Evolutionary conservation across 2,888 invertebrate species (phyloP).

Genomic region (Andrena bucephala): DNA sequence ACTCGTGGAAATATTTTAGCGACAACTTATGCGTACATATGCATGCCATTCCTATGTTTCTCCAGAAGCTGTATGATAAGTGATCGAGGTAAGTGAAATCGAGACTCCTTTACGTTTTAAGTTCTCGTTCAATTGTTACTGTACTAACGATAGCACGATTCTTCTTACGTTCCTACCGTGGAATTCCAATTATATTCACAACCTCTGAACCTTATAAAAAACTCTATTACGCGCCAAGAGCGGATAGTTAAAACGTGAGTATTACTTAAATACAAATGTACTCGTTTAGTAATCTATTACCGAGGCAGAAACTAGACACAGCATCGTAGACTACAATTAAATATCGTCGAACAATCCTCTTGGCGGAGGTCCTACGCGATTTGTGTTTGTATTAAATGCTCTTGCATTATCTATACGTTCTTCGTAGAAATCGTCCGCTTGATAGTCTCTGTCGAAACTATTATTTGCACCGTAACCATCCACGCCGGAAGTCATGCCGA

Average conservation of each 20-base stretch:
- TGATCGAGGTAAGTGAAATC: slow-evolving; percentile 1
- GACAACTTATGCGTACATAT: not conserved
- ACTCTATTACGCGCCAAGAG: slow-evolving; percentile 15
- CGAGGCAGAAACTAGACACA: slow-evolving; percentile 7
- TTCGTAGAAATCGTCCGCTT: slow-evolving; percentile 82
- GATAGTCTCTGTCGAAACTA: slow-evolving; percentile 81
- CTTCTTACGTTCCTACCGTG: not conserved
- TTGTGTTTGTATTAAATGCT: slow-evolving; percentile 83
- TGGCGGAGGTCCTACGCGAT: slow-evolving; percentile 89
- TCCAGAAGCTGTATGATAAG: slow-evolving; percentile 11
- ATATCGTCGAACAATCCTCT: slow-evolving; percentile 94
- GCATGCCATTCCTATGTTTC: slow-evolving; percentile 4
- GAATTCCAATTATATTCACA: slow-evolving; percentile 38
- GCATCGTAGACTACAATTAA: slow-evolving; percentile 80
- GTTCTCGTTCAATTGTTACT: slow-evolving; percentile 11
- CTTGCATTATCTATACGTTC: slow-evolving; percentile 82
- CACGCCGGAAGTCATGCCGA: slow-evolving; percentile 83
- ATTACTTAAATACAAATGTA: slow-evolving; percentile 42
- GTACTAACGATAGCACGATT: slow-evolving; percentile 10
- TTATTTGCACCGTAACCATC: slow-evolving; percentile 80
- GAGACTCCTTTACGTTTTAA: slow-evolving; percentile 1
- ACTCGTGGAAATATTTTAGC: not conserved
- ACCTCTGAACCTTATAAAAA: slow-evolving; percentile 39
- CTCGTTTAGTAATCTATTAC: slow-evolving; percentile 23
- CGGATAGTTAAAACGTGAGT: slow-evolving; percentile 36